phyloP scores from a whole-genome alignment of 2,888 invertebrate genomes.

The Diaperis boleti region DNA sequence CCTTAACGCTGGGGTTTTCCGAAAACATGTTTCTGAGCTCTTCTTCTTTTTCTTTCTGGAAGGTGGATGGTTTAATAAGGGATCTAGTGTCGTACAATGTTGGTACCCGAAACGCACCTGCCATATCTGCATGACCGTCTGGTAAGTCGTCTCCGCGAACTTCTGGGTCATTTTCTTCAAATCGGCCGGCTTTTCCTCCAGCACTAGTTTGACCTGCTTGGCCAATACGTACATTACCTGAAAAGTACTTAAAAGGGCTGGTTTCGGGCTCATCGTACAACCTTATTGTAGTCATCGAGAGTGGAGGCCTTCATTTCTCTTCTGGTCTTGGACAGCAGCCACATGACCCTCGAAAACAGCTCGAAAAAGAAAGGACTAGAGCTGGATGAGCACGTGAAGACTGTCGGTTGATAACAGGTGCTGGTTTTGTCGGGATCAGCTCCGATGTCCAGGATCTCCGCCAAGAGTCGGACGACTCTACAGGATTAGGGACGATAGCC shows the following conservation, averaged over 20 bases:
- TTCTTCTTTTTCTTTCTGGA: conserved; percentile 57
- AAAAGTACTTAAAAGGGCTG: conserved; percentile 35
- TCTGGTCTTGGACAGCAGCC: conserved; percentile 62
- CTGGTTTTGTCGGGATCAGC: conserved; percentile 54
- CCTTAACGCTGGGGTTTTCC: conserved; percentile 56
- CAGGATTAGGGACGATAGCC: background rate
- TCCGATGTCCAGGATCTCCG: conserved; percentile 60
- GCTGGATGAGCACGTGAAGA: conserved; percentile 58
- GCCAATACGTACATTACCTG: conserved; percentile 60
- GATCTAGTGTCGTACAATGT: background rate
- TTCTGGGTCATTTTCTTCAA: conserved; percentile 57
- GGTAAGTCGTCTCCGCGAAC: conserved; percentile 58
- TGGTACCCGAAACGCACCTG: conserved; percentile 51
- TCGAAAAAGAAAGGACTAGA: conserved; percentile 61
- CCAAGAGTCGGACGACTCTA: conserved; percentile 60
- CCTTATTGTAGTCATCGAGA: conserved; percentile 61
- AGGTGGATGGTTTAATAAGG: background rate
- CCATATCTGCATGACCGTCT: conserved; percentile 57
- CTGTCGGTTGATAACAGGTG: conserved; percentile 59
- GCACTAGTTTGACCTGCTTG: conserved; percentile 59
- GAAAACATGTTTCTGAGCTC: conserved; percentile 54
- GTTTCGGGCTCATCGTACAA: too few species aligned
- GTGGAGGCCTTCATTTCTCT: conserved; percentile 63
- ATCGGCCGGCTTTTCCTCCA: conserved; percentile 58
- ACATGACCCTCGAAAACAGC: conserved; percentile 62